Evolutionary conservation across 1,140 invertebrate species (phyloP), one percentile per base, ranked within the genome.

Genomic region (Acromyrmex heyeri): DNA sequence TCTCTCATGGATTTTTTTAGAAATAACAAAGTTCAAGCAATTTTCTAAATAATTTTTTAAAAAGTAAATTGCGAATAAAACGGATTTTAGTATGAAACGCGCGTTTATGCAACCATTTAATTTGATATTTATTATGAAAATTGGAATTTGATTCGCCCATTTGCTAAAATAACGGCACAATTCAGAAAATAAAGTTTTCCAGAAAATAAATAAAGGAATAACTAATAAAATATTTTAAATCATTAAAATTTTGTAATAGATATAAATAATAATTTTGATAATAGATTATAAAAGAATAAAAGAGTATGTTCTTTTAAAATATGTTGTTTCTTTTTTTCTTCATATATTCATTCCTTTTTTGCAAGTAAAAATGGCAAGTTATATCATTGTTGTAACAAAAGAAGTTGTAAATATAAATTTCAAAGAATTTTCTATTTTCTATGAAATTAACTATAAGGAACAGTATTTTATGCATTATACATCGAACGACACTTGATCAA

Each of bases 391-490:
- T 44, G 8, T 44, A 44, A 0, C 38, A 44, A 44, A 10, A 44
- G 8, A 44, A 44, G 0, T 30, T 30, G 30, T 30, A 30, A 1
- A 44, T 44, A 6, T 16, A n/a, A 62, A 64, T 64, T 50, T 64
- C 24, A 59, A 3, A 75, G 61, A 50, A 73, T 7, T 2, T 6
- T 27, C 7, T 78, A 10, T 72, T 72, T 16, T 18, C 6, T 48
- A 30, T 48, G 8, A 70, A 55, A 72, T 72, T 59, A 59, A 73
- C 14, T 48, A 6, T 34, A 83, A 50, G 24, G 16, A 61, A 62
- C 2, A 5, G 24, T 73, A 48, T 61, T 73, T 61, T 50, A 62
- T 30, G 55, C 10, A 24, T 44, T 21, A 21, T 38, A 48, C 44
- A 30, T 53, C 48, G 44, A 85, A 78, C 34, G 38, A 67, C 18